These are phyloP conservation scores for Stigmatopora nigra DNA, from an alignment of 2,113 vertebrate genomes.

Conservation along the genomic window DNA sequence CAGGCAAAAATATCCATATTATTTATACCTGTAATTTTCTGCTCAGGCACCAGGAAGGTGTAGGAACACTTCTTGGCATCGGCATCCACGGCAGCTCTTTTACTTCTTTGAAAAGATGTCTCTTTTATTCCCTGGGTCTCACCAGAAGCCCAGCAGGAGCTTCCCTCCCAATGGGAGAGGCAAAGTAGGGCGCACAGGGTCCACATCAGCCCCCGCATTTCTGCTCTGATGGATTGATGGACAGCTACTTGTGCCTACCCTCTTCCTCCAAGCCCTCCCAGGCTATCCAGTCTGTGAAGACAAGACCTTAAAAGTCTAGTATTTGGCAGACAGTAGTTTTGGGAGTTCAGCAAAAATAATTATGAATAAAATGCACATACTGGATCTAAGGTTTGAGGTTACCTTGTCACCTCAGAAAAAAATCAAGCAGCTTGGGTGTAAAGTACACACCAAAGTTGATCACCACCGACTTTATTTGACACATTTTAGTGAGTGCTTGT, in stretches of 20 bases:
- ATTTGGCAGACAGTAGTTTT: constrained; percentile 2
- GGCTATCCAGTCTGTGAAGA: constrained; percentile 39
- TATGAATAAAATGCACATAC: background rate
- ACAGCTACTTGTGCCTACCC: constrained; percentile 32
- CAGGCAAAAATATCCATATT: background rate
- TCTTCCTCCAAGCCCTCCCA: constrained; percentile 21
- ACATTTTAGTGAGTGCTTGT: constrained; percentile 18
- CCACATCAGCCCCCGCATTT: constrained; percentile 78
- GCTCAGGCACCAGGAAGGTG: constrained; percentile 91
- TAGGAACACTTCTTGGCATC: constrained; percentile 87
- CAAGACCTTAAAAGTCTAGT: constrained; percentile 9
- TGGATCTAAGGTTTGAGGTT: background rate
- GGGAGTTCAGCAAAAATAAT: background rate
- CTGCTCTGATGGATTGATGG: constrained; percentile 43
- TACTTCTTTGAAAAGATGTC: constrained; percentile 42
- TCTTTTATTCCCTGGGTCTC: constrained; percentile 49
- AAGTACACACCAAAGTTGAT: constrained; percentile 6
- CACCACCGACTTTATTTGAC: background rate
- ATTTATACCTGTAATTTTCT: constrained; percentile 79
- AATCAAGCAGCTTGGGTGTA: constrained; percentile 6
- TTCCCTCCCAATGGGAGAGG: constrained; percentile 63
- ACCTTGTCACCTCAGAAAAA: background rate
- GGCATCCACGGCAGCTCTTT: constrained; percentile 70
- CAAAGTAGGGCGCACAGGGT: constrained; percentile 74
- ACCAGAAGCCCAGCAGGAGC: constrained; percentile 58